Conservation (phyloP, 2,888 invertebrate genomes). For the Oligia strigilis region DNA sequence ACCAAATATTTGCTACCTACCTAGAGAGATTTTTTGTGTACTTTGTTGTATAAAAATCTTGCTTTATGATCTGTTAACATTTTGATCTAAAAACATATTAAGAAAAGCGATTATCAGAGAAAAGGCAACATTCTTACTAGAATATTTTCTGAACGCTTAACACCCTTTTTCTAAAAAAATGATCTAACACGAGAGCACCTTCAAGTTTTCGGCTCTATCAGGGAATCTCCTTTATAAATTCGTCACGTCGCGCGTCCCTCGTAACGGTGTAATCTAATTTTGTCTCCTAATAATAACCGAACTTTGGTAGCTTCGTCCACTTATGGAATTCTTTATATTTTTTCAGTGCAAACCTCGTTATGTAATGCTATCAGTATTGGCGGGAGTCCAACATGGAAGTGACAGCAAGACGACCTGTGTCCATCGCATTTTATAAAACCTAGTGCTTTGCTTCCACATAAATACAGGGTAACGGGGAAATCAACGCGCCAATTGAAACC, state of each 20-base stretch:
- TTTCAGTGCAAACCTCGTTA: constrained; percentile 39
- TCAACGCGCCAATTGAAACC: neutral
- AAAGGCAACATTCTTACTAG: constrained; percentile 30
- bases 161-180: constrained; percentile 42
- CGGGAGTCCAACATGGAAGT: constrained; percentile 63
- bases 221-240: constrained; percentile 64
- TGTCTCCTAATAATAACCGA: constrained; percentile 54
- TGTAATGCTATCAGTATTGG: constrained; percentile 61
- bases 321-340: constrained; percentile 48
- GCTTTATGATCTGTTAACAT: neutral
- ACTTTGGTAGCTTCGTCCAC: constrained; percentile 48
- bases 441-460: constrained; percentile 1
- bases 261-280: constrained; percentile 61
- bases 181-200: constrained; percentile 26
- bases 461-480: neutral
- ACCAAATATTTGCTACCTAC: neutral
- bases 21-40: neutral
- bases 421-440: constrained; percentile 64
- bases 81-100: constrained; percentile 17
- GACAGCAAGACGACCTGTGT: constrained; percentile 62
- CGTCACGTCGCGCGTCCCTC: constrained; percentile 52
- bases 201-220: constrained; percentile 60
- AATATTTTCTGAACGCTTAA: constrained; percentile 45
- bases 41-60: neutral
- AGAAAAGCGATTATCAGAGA: constrained; percentile 28